These are phyloP conservation scores for Kuschelorhynchus macadamiae DNA, from an alignment of 2,888 invertebrate species.

Conservation along the genomic window DNA sequence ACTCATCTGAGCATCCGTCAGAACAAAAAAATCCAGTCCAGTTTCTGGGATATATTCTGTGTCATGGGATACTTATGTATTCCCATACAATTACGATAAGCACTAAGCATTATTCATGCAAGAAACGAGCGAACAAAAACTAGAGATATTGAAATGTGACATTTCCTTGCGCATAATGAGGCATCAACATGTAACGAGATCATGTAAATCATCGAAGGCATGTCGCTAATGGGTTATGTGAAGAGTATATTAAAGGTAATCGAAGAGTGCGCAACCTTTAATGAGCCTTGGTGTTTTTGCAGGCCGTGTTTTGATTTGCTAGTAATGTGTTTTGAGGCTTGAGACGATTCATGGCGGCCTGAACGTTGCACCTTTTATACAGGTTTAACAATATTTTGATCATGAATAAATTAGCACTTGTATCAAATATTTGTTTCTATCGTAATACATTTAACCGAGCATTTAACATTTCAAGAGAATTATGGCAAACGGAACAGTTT, in stretches of 20 bases:
- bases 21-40: no score
- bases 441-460: no score
- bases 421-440: no score
- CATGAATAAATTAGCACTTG: no score
- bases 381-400: no score
- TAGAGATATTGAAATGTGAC: slow-evolving; percentile 4
- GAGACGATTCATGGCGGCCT: background rate
- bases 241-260: slow-evolving; percentile 17
- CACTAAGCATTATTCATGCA: no score
- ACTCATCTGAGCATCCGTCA: no score
- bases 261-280: slow-evolving; percentile 14
- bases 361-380: background rate
- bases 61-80: no score
- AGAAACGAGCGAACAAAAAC: background rate
- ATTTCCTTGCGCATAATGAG: slow-evolving; percentile 3
- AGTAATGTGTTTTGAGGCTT: background rate
- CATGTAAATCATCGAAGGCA: slow-evolving; percentile 14
- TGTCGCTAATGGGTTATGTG: slow-evolving; percentile 13
- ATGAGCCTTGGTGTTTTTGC: slow-evolving; percentile 15
- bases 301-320: slow-evolving; percentile 1
- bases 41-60: no score
- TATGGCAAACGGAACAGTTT: no score
- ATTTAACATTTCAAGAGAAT: no score
- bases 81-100: background rate
- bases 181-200: slow-evolving; percentile 11